These are phyloP conservation scores for Machimus rusticus DNA, from an alignment of 2,888 invertebrate genomes.

Conservation along the genomic window DNA sequence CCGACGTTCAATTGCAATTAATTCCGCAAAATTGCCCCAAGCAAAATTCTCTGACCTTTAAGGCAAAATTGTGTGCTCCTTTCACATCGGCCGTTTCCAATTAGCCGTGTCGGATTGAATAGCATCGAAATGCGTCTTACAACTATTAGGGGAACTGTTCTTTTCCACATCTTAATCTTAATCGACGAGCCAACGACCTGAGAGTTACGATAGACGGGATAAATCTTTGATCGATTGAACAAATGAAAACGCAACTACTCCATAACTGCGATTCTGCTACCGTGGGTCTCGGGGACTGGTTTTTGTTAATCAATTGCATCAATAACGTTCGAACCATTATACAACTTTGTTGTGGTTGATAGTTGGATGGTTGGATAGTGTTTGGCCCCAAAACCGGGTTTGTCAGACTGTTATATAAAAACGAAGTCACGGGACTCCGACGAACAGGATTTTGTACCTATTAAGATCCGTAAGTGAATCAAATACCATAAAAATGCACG, in stretches of 20 bases:
- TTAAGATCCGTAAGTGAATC: neutral
- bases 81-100: neutral
- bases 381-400: neutral
- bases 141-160: neutral
- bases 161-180: neutral
- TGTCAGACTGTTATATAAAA: neutral
- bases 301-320: slow-evolving; percentile 3
- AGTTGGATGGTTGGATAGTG: neutral
- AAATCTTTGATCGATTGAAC: neutral
- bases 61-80: neutral
- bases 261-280: neutral
- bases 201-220: neutral
- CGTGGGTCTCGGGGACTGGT: neutral
- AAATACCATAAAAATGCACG: neutral
- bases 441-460: neutral
- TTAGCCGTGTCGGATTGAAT: neutral
- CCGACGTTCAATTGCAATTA: neutral
- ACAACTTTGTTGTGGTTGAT: neutral
- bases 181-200: neutral
- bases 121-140: neutral
- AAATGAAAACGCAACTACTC: neutral
- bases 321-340: neutral
- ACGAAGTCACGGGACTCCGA: neutral
- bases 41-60: neutral
- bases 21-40: neutral